phyloP scores from a whole-genome alignment of 2,888 invertebrate species.

The Sphaerophoria taeniata region DNA sequence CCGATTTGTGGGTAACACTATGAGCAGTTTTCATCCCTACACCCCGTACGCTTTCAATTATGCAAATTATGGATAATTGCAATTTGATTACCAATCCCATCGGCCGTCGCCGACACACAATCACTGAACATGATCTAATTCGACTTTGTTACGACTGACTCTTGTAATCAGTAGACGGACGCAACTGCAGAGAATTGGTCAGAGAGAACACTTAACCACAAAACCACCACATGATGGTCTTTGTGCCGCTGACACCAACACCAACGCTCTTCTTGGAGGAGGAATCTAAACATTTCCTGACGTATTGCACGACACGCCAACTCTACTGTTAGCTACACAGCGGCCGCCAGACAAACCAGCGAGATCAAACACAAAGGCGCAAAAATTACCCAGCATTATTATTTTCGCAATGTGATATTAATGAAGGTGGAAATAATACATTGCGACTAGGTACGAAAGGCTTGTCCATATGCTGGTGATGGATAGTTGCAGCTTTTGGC shows the following conservation, averaged over 20 bases:
- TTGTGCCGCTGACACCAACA: slow-evolving; percentile 27
- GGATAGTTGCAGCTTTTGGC: neutral
- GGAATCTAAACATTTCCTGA: slow-evolving; percentile 32
- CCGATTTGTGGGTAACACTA: neutral
- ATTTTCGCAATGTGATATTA: slow-evolving; percentile 28
- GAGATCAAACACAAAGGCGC: slow-evolving; percentile 23
- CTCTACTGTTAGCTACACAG: neutral
- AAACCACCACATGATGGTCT: slow-evolving; percentile 12
- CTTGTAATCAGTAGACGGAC: slow-evolving; percentile 32
- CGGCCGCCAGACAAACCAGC: neutral
- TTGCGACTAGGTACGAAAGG: neutral
- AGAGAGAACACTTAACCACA: slow-evolving; percentile 12
- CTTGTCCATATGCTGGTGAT: slow-evolving; percentile 6
- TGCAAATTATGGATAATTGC: slow-evolving; percentile 71
- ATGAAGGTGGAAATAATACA: slow-evolving; percentile 42
- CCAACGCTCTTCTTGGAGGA: slow-evolving; percentile 30
- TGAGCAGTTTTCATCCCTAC: neutral
- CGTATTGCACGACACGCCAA: neutral
- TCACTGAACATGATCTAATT: slow-evolving; percentile 68
- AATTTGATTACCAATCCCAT: slow-evolving; percentile 62
- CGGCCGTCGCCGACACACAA: slow-evolving; percentile 56
- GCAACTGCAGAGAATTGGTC: neutral
- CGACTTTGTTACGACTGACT: slow-evolving; percentile 42
- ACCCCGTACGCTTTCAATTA: slow-evolving; percentile 59
- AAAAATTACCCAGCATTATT: slow-evolving; percentile 25